Evolutionary conservation across 2,888 invertebrate genomes (phyloP).

Genomic region (Belgica antarctica): DNA sequence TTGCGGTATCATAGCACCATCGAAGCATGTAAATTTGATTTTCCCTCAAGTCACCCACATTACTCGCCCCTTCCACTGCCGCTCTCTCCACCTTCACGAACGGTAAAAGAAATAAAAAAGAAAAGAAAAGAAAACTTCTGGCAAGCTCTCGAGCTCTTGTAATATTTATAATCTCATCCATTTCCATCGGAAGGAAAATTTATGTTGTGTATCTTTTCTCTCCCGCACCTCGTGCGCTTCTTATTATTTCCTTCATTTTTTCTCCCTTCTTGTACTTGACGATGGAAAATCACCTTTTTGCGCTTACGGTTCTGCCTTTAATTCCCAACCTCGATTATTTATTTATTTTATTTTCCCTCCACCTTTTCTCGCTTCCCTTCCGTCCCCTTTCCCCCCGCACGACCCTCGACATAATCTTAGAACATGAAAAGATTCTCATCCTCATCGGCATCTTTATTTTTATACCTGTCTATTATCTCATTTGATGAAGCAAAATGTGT

Average conservation of each 20-base stretch:
- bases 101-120: neutral
- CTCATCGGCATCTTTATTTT: conserved; percentile 31
- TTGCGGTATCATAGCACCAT: conserved; percentile 43
- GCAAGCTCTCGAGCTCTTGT: conserved; percentile 30
- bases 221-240: neutral
- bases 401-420: neutral
- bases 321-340: conserved; percentile 43
- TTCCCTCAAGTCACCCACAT: conserved; percentile 27
- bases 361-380: neutral
- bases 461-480: conserved; percentile 44
- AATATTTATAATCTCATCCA: conserved; percentile 44
- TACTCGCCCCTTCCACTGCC: neutral
- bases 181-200: conserved; percentile 43
- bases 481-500: conserved; percentile 43
- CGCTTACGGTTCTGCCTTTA: conserved; percentile 33
- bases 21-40: conserved; percentile 43
- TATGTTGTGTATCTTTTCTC: conserved; percentile 21
- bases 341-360: conserved; percentile 35
- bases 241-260: conserved; percentile 10
- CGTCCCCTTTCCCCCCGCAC: neutral
- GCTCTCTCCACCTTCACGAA: neutral
- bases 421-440: neutral
- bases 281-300: conserved; percentile 40
- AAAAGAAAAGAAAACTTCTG: conserved; percentile 11
- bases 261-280: neutral